A percentile compares a stretch with the other conserved stretches of the same genome.
Conservation (phyloP, 2,888 invertebrate genomes). For the Lasius platythorax region DNA sequence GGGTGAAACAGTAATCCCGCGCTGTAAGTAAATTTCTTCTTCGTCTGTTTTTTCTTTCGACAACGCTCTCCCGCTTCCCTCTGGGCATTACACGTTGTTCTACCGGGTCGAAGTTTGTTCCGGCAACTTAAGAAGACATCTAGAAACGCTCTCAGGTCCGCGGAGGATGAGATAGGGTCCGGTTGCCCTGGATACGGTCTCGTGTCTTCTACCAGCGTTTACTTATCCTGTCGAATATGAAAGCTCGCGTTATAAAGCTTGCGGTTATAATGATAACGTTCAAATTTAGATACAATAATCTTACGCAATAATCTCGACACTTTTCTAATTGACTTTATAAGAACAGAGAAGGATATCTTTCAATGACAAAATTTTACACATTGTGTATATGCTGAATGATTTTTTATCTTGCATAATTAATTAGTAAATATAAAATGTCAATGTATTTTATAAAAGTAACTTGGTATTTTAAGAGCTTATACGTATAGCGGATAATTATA, state of each 20-base stretch:
- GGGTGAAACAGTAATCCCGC: slow-evolving; percentile 69
- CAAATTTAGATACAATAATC: slow-evolving; percentile 11
- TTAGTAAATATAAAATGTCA: background rate
- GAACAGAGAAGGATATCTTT: background rate
- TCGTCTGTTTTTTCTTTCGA: slow-evolving; percentile 61
- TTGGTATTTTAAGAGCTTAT: background rate
- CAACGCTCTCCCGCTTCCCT: slow-evolving; percentile 63
- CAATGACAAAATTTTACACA: background rate
- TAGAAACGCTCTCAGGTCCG: slow-evolving; percentile 77
- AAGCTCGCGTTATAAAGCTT: slow-evolving; percentile 66
- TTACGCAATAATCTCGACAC: background rate
- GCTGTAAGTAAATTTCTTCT: slow-evolving; percentile 74
- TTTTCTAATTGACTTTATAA: background rate
- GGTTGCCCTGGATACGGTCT: slow-evolving; percentile 82
- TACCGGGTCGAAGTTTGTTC: slow-evolving; percentile 79
- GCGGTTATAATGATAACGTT: slow-evolving; percentile 19
- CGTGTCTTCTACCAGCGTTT: slow-evolving; percentile 73
- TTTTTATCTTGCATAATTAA: background rate
- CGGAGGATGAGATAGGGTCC: slow-evolving; percentile 76
- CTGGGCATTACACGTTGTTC: slow-evolving; percentile 79
- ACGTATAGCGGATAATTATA: background rate
- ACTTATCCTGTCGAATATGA: slow-evolving; percentile 74
- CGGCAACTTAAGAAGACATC: slow-evolving; percentile 80
- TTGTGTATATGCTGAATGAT: background rate
- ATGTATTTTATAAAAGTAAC: background rate